A percentile compares a stretch with the other conserved stretches of the same genome.
Conservation (phyloP, 1,140 invertebrate species). For the Brachionus koreanus region DNA sequence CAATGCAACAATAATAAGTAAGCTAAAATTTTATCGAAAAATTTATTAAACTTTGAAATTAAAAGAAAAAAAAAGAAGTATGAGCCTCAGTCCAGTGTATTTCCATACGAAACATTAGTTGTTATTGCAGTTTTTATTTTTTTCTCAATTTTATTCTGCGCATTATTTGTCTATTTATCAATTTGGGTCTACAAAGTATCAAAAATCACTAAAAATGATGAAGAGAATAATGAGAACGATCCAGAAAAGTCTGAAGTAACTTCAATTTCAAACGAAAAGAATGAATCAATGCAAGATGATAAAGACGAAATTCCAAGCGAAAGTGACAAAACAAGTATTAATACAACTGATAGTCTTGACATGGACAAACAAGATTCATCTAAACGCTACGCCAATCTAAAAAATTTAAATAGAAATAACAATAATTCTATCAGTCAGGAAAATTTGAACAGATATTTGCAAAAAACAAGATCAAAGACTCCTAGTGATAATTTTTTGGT, state of each 20-base stretch:
- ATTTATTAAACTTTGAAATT: background rate
- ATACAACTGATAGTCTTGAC: background rate
- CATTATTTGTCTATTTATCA: background rate
- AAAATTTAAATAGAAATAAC: constrained; percentile 23
- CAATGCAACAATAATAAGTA: constrained; percentile 22
- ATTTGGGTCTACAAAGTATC: background rate
- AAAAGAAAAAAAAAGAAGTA: background rate
- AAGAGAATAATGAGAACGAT: background rate
- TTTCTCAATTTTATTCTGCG: background rate
- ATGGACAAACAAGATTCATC: background rate
- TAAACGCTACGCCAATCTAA: background rate
- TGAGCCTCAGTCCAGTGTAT: background rate
- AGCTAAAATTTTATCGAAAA: background rate
- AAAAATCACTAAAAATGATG: background rate
- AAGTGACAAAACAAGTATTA: background rate
- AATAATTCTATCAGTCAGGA: background rate
- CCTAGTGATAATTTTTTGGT: background rate
- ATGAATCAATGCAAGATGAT: background rate
- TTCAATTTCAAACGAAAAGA: background rate
- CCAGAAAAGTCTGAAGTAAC: background rate
- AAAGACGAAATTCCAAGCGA: background rate
- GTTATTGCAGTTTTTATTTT: background rate
- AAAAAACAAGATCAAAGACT: background rate
- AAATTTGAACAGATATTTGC: background rate
- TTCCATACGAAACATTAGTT: background rate